Percentiles rank a stretch among this genome's conserved stretches.
These are phyloP conservation scores for Rhabdomys dilectus DNA, from an alignment of 2,113 vertebrate species.

Conservation along the genomic window DNA sequence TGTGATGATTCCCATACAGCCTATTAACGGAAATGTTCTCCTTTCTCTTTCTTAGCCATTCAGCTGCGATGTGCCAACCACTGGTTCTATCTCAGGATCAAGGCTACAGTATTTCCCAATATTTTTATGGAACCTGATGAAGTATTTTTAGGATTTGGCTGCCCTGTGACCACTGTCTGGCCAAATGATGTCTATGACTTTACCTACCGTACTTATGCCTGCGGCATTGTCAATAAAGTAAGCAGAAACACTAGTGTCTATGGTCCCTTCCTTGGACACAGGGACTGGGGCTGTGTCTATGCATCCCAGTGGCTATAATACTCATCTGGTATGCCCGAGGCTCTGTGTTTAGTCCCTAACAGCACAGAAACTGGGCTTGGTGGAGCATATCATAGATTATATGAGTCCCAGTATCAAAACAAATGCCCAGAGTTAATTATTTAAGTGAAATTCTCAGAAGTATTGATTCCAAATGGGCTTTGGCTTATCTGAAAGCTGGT, in stretches of 20 bases:
- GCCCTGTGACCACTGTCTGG: rapidly evolving
- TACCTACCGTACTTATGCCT: background rate
- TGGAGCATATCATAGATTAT: background rate
- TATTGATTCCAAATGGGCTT: background rate
- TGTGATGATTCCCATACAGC: background rate
- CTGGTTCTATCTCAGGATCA: background rate
- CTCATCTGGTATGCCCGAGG: too few relatives aligned
- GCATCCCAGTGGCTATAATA: background rate
- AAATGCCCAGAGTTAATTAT: background rate
- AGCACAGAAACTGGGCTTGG: background rate
- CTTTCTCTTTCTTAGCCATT: background rate
- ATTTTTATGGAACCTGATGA: background rate
- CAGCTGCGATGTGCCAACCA: background rate
- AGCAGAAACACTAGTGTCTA: background rate
- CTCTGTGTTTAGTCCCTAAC: background rate
- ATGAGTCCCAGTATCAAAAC: background rate
- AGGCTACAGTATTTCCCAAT: background rate
- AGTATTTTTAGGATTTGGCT: background rate
- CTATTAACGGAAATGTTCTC: background rate
- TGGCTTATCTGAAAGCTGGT: background rate
- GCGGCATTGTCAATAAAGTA: slow-evolving; percentile 26
- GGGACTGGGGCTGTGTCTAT: background rate
- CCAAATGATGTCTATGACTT: slow-evolving; percentile 23
- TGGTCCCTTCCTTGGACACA: background rate
- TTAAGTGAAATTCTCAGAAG: background rate